Evolutionary conservation across 2,797 vertebrate genomes (phyloP).

Genomic region (Setipinna tenuifilis): DNA sequence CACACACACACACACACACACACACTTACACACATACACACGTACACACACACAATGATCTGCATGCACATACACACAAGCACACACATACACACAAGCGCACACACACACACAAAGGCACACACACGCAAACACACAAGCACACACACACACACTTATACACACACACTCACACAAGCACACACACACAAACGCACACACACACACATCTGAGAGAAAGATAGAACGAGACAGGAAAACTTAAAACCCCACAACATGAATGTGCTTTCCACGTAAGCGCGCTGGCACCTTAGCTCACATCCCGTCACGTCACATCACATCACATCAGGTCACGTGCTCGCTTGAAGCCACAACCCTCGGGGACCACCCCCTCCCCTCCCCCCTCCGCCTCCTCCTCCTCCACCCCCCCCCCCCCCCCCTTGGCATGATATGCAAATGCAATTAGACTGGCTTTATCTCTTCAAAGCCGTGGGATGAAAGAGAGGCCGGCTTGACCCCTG

Average conservation of each 20-base stretch:
- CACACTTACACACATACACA: too few relatives aligned
- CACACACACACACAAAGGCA: neutral
- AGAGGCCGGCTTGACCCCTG: constrained; percentile 68
- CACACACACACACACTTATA: neutral
- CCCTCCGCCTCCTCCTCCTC: constrained; percentile 33
- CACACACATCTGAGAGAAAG: constrained; percentile 4
- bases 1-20: too few relatives aligned
- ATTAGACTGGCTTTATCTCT: constrained; percentile 74
- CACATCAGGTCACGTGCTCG: constrained; percentile 35
- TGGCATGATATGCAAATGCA: constrained; percentile 74
- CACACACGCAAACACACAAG: neutral
- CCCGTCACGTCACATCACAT: too few relatives aligned
- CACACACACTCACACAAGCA: neutral
- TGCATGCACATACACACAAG: too few relatives aligned
- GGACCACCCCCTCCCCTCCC: constrained; percentile 43
- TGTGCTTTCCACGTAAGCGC: neutral
- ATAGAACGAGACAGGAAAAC: neutral
- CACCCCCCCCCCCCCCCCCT: constrained; percentile 33
- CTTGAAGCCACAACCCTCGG: constrained; percentile 51
- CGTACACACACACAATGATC: too few relatives aligned
- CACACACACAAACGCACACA: neutral
- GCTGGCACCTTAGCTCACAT: neutral
- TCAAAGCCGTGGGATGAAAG: constrained; percentile 71
- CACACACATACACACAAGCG: too few relatives aligned
- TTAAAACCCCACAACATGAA: neutral